phyloP scores from a whole-genome alignment of 2,888 invertebrate species.

The Drosophila lacicola region DNA sequence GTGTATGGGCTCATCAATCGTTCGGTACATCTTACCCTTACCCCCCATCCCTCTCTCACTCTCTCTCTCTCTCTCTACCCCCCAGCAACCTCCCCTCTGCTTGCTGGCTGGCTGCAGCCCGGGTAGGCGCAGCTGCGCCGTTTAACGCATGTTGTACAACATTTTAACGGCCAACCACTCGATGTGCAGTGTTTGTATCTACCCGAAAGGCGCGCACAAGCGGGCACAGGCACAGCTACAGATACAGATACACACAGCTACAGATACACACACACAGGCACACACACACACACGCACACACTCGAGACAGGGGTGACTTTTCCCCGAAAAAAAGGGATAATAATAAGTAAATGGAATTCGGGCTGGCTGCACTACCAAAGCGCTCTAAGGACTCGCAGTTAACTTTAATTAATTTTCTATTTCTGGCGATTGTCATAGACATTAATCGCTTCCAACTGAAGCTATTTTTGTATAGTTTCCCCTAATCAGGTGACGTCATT shows the following conservation, averaged over 20 bases:
- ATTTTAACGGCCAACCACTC: slow-evolving; percentile 78
- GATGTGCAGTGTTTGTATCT: slow-evolving; percentile 65
- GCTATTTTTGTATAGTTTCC: slow-evolving; percentile 26
- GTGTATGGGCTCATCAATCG: slow-evolving; percentile 33
- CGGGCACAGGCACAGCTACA: slow-evolving; percentile 10
- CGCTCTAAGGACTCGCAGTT: slow-evolving; percentile 34
- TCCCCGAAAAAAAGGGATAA: slow-evolving; percentile 55
- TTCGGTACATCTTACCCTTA: slow-evolving; percentile 11
- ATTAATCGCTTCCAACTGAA: slow-evolving; percentile 8
- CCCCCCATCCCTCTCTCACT: neutral
- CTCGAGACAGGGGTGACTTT: slow-evolving; percentile 68
- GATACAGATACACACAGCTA: slow-evolving; percentile 17
- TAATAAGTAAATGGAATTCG: slow-evolving; percentile 44
- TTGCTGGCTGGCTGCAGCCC: slow-evolving; percentile 34
- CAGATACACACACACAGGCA: slow-evolving; percentile 34
- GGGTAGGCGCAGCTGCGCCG: slow-evolving; percentile 70
- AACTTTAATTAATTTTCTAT: slow-evolving; percentile 79
- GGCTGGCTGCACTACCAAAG: slow-evolving; percentile 10
- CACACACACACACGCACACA: slow-evolving; percentile 15
- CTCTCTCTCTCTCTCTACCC: neutral
- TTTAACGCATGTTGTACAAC: slow-evolving; percentile 79
- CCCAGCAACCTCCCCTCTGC: neutral
- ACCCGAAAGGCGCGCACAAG: slow-evolving; percentile 57
- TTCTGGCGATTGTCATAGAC: slow-evolving; percentile 30
- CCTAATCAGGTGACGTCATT: neutral